Base-by-base conservation (phyloP, 2,888 invertebrate species). In the Listrodromus nycthemerus region DNA sequence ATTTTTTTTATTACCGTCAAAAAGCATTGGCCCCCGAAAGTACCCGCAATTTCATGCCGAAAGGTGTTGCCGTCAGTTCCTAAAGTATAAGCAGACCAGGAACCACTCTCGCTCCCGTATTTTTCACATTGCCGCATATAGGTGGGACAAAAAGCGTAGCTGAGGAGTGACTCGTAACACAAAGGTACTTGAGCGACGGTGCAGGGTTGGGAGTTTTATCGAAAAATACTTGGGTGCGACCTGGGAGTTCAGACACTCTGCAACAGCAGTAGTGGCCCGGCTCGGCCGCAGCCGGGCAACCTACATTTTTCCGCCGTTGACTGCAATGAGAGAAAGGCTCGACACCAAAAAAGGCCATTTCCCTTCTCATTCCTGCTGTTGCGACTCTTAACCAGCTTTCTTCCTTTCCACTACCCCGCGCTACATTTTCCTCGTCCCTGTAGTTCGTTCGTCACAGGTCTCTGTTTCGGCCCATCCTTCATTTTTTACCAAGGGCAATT, bases 241-340 rank as follows among this genome's bases (percentile, higher is more conserved):
- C 90, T 88, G 88, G 89, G 88, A 87, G 88, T 87, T 90, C 88
- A 86, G 88, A 84, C 88, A 88, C 88, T 89, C 86, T 84, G 85
- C 85, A 82, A 82, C 88, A 82, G 87, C 88, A 75, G 80, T 81
- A 85, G 82, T 84, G 66, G 61, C 86, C 87, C 67, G 81, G 80
- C 83, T 76, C 65, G 77, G 88, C 84, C 80, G 85, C 85, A 87
- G 88, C 52, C 52, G 16, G 33, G 86, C 90, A 89, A 88, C 88
- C 88, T 89, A 89, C 85, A 90, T 90, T 90, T 86, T 87, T 37
- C n/a, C 16, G 37, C 7, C 89, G 85, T 83, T 16, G 85, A 86
- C 88, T 87, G 85, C 85, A 74, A 80, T 83, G 78, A 71, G 78
- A 55, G 58, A 10, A n/a, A 61, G 19, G 84, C 69, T 79, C 70